Percentiles rank a stretch among this genome's conserved stretches.
These are phyloP conservation scores for Melieria omissa DNA, from an alignment of 2,888 invertebrate genomes.

Conservation along the genomic window DNA sequence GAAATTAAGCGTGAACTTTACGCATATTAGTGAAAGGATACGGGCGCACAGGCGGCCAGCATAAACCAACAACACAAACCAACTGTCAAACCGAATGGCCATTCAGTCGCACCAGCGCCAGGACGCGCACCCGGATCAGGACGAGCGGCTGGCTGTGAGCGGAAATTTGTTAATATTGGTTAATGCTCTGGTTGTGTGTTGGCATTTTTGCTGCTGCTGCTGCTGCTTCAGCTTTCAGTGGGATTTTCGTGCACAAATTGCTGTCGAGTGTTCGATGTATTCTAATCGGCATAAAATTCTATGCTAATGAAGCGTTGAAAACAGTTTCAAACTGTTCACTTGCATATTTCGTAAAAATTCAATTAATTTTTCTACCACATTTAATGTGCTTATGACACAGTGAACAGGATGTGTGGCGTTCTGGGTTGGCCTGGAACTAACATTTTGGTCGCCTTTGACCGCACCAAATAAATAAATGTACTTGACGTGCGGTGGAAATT, in stretches of 20 bases:
- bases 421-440: no score
- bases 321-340: not conserved
- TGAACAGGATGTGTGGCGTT: no score
- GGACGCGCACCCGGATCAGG: not conserved
- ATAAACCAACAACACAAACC: conserved; percentile 29
- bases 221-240: no score
- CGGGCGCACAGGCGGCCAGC: not conserved
- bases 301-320: conserved; percentile 25
- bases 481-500: no score
- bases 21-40: conserved; percentile 58
- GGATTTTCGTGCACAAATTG: no score
- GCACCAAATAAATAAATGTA: no score
- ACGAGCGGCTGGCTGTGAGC: not conserved
- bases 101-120: not conserved
- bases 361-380: conserved; percentile 30
- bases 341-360: not conserved
- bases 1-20: conserved; percentile 65
- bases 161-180: not conserved
- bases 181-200: not conserved
- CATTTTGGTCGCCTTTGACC: no score
- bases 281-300: conserved; percentile 26
- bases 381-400: conserved; percentile 30
- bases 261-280: no score
- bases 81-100: not conserved
- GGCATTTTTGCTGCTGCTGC: no score